Evolutionary conservation across 1,140 invertebrate species (phyloP).

Genomic region (Tyrophagus putrescentiae): DNA sequence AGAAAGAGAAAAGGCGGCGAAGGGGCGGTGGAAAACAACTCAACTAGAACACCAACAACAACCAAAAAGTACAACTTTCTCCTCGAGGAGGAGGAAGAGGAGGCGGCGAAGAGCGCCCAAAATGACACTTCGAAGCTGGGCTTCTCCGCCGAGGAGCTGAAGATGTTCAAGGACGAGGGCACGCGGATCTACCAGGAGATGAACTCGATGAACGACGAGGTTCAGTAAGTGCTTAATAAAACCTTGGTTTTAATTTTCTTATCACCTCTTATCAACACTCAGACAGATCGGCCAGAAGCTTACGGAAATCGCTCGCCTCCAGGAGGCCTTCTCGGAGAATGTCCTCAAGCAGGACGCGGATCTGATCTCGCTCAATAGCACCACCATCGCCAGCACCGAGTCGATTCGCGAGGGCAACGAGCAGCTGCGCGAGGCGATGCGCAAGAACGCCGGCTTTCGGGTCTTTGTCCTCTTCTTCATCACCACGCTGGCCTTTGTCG

Average conservation of each 20-base stretch:
- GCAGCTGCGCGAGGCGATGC: slow-evolving; percentile 76
- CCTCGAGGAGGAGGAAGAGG: neutral
- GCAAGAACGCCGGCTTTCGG: slow-evolving; percentile 80
- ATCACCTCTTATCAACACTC: slow-evolving; percentile 18
- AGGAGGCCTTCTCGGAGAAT: slow-evolving; percentile 92
- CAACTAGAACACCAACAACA: neutral
- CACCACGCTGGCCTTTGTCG: slow-evolving; percentile 82
- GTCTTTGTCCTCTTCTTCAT: slow-evolving; percentile 90
- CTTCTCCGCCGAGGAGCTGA: slow-evolving; percentile 67
- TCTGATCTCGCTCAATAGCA: slow-evolving; percentile 70
- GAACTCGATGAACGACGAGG: slow-evolving; percentile 53
- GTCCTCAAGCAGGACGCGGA: slow-evolving; percentile 84
- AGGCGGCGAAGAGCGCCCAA: neutral
- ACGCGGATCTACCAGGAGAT: slow-evolving; percentile 49
- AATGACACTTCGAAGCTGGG: slow-evolving; percentile 42
- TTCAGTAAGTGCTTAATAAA: slow-evolving; percentile 46
- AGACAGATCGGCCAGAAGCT: slow-evolving; percentile 62
- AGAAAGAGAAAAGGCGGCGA: neutral
- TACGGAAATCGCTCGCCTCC: slow-evolving; percentile 84
- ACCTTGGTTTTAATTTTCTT: slow-evolving; percentile 4
- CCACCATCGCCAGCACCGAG: slow-evolving; percentile 75
- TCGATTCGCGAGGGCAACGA: slow-evolving; percentile 93
- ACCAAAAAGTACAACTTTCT: neutral
- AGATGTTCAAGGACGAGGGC: slow-evolving; percentile 48
- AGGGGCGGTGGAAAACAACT: neutral